Percentiles rank a stretch among this genome's conserved stretches.
These are phyloP conservation scores for Ailuropoda melanoleuca DNA, from an alignment of 2,113 vertebrate species.

Conservation along the genomic window DNA sequence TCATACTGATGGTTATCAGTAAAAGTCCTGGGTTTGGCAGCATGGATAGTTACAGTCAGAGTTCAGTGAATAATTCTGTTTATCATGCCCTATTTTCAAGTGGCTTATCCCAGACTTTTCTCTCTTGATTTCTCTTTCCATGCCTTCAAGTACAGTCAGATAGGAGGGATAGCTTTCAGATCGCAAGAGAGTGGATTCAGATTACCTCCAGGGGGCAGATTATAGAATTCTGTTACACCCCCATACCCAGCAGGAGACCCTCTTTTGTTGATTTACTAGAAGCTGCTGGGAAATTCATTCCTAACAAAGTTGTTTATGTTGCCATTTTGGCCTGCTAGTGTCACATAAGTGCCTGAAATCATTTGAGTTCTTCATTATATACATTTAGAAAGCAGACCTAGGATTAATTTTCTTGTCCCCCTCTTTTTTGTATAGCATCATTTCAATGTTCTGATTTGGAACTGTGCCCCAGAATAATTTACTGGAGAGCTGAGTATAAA, in stretches of 20 bases:
- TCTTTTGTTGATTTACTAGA: neutral
- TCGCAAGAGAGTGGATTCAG: neutral
- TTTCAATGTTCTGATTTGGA: conserved; percentile 52
- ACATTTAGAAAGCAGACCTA: conserved; percentile 17
- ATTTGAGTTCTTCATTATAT: neutral
- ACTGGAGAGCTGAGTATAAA: conserved; percentile 17
- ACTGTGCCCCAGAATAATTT: conserved; percentile 30
- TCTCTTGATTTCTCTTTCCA: neutral
- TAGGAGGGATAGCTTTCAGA: neutral
- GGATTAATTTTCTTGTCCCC: conserved; percentile 36
- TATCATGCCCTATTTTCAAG: neutral
- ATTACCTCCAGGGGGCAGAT: neutral
- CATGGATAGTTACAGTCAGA: neutral
- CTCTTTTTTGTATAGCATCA: neutral
- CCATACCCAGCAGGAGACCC: neutral
- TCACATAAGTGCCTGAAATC: neutral
- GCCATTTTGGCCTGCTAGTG: conserved; percentile 1
- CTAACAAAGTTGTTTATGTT: neutral
- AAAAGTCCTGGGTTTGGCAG: neutral
- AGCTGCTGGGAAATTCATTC: neutral
- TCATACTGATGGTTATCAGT: neutral
- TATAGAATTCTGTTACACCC: neutral
- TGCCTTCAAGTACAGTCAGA: neutral
- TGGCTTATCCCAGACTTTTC: neutral
- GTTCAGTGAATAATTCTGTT: neutral